Percentiles rank a stretch among this genome's conserved stretches.
phyloP scores from a whole-genome alignment of 2,797 vertebrate genomes.

The Notoglanidium macrostoma region DNA sequence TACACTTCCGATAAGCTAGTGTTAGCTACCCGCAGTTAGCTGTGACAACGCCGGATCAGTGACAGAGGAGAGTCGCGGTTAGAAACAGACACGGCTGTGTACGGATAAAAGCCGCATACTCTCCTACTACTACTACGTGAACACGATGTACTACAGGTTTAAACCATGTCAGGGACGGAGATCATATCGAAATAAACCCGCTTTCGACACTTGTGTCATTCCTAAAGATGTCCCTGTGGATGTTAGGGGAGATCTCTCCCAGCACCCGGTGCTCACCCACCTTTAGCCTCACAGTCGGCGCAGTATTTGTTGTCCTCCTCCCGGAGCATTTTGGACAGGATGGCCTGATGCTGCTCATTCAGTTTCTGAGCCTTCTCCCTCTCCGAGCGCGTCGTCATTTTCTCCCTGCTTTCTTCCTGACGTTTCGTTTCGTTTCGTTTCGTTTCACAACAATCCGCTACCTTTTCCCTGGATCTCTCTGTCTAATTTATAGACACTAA shows the following conservation, averaged over 20 bases:
- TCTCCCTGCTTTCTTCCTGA: slow-evolving; percentile 20
- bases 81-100: neutral
- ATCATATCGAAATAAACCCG: neutral
- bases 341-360: slow-evolving; percentile 98
- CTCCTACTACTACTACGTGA: neutral
- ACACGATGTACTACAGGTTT: neutral
- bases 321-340: slow-evolving; percentile 92
- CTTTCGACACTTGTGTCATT: neutral
- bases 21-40: neutral
- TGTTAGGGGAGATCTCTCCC: neutral
- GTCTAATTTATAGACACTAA: slow-evolving; percentile 24
- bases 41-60: neutral
- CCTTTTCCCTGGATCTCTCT: slow-evolving; percentile 27
- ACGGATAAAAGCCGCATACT: neutral
- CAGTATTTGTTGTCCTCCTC: slow-evolving; percentile 99
- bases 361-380: slow-evolving; percentile 96
- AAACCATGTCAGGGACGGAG: neutral
- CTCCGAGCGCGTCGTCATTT: slow-evolving; percentile 94
- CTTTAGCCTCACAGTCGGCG: slow-evolving; percentile 98
- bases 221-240: neutral
- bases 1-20: neutral
- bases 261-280: slow-evolving; percentile 62
- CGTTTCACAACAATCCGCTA: slow-evolving; percentile 28
- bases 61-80: neutral
- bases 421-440: slow-evolving; percentile 34